A percentile compares a stretch with the other conserved stretches of the same genome.
These are phyloP conservation scores for Nephila pilipes DNA, from an alignment of 1,140 invertebrate species.

Conservation along the genomic window DNA sequence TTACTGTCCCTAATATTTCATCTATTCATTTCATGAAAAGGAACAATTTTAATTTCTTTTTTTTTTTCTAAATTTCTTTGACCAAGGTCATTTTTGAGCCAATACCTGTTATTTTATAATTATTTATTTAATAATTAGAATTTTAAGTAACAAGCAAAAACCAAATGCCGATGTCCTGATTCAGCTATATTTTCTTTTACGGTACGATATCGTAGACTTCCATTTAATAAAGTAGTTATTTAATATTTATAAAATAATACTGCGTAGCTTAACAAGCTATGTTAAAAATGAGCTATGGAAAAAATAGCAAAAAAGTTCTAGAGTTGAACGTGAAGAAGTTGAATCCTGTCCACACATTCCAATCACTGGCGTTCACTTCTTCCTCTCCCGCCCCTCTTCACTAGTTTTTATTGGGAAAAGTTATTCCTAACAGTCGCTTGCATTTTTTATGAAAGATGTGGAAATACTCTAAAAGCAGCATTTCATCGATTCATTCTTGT, in stretches of 20 bases:
- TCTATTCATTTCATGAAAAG: too few species aligned
- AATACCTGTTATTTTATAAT: too few species aligned
- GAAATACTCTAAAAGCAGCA: constrained; percentile 48
- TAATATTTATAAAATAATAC: background rate
- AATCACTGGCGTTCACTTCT: background rate
- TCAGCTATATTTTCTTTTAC: too few species aligned
- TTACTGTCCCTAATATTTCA: too few species aligned
- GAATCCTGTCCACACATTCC: background rate
- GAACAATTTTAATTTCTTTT: too few species aligned
- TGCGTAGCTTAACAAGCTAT: background rate
- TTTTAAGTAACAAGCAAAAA: too few species aligned
- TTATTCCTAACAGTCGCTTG: constrained; percentile 15
- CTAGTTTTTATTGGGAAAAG: background rate
- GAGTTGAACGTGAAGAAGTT: background rate
- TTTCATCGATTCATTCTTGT: constrained; percentile 48
- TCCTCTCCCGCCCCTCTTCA: background rate
- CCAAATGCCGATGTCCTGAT: too few species aligned
- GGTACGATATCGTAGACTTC: too few species aligned
- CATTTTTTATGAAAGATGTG: constrained; percentile 60
- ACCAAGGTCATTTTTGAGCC: too few species aligned
- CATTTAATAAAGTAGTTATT: too few species aligned
- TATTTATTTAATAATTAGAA: too few species aligned
- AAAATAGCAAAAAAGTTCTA: background rate
- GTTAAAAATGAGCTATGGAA: background rate
- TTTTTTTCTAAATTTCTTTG: too few species aligned